phyloP scores from a whole-genome alignment of 2,797 vertebrate species.

The Alca torda region DNA sequence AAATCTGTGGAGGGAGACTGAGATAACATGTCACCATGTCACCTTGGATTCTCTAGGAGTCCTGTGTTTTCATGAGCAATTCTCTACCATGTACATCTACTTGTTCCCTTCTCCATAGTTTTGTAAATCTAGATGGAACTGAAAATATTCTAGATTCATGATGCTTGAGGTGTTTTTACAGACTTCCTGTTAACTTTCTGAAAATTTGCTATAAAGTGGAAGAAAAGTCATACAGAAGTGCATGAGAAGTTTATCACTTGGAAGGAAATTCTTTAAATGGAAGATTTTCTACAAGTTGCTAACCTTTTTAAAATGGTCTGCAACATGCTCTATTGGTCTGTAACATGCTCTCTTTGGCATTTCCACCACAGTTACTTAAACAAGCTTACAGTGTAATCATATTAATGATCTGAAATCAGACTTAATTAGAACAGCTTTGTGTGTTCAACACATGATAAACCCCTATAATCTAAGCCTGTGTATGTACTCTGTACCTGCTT shows the following conservation, averaged over 20 bases:
- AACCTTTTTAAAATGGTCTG: not conserved
- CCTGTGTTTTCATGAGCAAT: fast-evolving
- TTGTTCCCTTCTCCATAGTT: not conserved
- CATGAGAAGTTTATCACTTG: not conserved
- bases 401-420: not conserved
- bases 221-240: not conserved
- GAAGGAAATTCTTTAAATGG: not conserved
- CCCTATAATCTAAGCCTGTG: not conserved
- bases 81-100: fast-evolving
- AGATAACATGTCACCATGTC: not conserved
- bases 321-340: not conserved
- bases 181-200: not conserved
- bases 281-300: not conserved
- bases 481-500: not conserved
- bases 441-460: not conserved
- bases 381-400: not conserved
- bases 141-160: not conserved
- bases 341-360: not conserved
- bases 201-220: not conserved
- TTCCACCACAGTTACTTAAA: not conserved
- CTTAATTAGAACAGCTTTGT: not conserved
- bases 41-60: not conserved
- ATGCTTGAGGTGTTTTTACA: not conserved
- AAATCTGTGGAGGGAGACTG: not conserved
- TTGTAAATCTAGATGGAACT: not conserved